These are phyloP conservation scores for Altica lythri DNA, from an alignment of 2,888 invertebrate genomes.

Conservation along the genomic window DNA sequence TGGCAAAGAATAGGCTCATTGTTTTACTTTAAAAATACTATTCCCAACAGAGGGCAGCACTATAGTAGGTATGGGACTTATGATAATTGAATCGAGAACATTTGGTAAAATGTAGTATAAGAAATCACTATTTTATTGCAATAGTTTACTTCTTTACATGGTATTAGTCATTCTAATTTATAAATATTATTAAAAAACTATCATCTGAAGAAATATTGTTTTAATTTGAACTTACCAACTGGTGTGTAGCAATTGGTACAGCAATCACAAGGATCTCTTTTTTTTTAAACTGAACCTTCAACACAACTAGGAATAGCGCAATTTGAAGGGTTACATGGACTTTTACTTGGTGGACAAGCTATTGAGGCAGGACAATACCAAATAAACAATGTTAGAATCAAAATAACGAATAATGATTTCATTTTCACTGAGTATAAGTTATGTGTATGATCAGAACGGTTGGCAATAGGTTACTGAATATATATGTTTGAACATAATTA, in stretches of 20 bases:
- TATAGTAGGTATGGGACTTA: no score
- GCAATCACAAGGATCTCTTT: slow-evolving; percentile 4
- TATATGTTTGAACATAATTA: no score
- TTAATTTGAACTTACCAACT: not conserved
- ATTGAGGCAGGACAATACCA: slow-evolving; percentile 1
- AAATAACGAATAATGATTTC: not conserved
- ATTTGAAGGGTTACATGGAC: not conserved
- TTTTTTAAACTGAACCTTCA: not conserved
- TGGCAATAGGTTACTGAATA: not conserved
- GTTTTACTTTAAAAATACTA: no score
- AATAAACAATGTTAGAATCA: not conserved
- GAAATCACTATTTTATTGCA: no score
- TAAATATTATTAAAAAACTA: not conserved
- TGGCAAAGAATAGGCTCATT: no score
- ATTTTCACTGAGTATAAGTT: no score
- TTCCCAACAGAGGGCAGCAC: no score
- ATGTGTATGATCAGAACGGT: no score
- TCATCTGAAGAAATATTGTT: not conserved
- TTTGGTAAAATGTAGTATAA: no score
- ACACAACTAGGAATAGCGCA: slow-evolving; percentile 1
- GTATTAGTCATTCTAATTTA: no score
- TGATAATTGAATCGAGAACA: no score
- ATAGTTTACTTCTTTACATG: no score
- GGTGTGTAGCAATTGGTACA: slow-evolving; percentile 3
- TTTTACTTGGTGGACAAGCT: not conserved